A percentile compares a stretch with the other conserved stretches of the same genome.
Conservation (phyloP, 2,888 invertebrate genomes). For the Halocaridina rubra region DNA sequence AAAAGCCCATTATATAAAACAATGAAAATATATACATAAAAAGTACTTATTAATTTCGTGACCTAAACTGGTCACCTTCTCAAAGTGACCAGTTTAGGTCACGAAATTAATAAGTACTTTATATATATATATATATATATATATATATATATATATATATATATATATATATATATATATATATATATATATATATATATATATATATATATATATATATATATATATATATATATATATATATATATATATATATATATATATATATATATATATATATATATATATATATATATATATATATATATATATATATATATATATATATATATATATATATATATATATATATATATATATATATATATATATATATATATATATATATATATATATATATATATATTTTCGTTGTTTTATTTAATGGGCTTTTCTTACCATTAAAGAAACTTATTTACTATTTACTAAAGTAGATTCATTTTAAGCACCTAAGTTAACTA, state of each 20-base stretch:
- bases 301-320: conserved; percentile 19
- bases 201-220: conserved; percentile 41
- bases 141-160: not conserved
- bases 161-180: not conserved
- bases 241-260: conserved; percentile 16
- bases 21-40: too few relatives aligned
- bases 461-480: too few relatives aligned
- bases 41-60: too few relatives aligned
- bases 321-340: conserved; percentile 41
- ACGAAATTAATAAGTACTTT: too few relatives aligned
- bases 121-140: not conserved
- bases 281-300: conserved; percentile 16
- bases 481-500: too few relatives aligned
- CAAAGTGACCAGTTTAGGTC: too few relatives aligned
- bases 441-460: not conserved
- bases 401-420: too few relatives aligned
- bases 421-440: too few relatives aligned
- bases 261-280: conserved; percentile 10
- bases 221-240: conserved; percentile 31
- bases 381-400: conserved; percentile 37
- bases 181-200: conserved; percentile 31
- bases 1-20: too few relatives aligned
- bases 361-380: conserved; percentile 38
- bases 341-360: conserved; percentile 42
- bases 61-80: too few relatives aligned